A percentile compares a stretch with the other conserved stretches of the same genome.
phyloP scores from a whole-genome alignment of 37 sponge, comb jelly and placozoan genomes.

The Agelas oroides region DNA sequence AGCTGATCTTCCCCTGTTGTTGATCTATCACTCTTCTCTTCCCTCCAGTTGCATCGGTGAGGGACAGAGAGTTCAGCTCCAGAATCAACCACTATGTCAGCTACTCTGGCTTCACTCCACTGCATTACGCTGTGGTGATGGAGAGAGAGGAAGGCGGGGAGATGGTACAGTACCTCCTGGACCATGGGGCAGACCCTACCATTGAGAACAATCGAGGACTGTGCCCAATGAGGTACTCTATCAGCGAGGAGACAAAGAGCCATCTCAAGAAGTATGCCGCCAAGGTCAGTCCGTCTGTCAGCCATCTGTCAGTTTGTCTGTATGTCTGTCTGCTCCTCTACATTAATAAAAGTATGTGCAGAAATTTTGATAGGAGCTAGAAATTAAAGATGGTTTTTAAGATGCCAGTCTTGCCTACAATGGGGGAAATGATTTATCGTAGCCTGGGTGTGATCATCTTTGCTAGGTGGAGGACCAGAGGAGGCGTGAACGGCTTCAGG shows the following conservation, averaged over 20 bases:
- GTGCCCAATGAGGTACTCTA: conserved; percentile 47
- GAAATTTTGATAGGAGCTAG: neutral
- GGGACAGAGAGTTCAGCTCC: conserved; percentile 76
- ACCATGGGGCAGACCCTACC: conserved; percentile 69
- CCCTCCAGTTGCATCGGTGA: conserved; percentile 54
- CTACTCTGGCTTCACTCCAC: conserved; percentile 90
- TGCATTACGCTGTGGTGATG: conserved; percentile 91
- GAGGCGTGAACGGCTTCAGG: conserved; percentile 51
- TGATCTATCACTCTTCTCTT: too few species aligned
- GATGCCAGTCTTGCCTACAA: too few species aligned
- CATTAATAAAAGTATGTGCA: neutral
- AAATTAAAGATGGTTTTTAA: too few species aligned
- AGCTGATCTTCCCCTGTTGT: too few species aligned
- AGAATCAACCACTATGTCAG: conserved; percentile 64
- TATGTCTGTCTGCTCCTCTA: neutral
- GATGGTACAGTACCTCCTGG: conserved; percentile 52
- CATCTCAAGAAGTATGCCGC: conserved; percentile 33
- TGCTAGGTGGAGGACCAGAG: conserved; percentile 35
- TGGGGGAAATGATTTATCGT: too few species aligned
- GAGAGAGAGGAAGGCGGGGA: conserved; percentile 50
- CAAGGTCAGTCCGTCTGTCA: conserved; percentile 43
- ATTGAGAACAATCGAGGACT: conserved; percentile 61
- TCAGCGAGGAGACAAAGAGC: conserved; percentile 8
- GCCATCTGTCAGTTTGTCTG: too few species aligned
- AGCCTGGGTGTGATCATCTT: too few species aligned